Conservation (phyloP, 2,797 vertebrate genomes). For the Glossophaga mutica region DNA sequence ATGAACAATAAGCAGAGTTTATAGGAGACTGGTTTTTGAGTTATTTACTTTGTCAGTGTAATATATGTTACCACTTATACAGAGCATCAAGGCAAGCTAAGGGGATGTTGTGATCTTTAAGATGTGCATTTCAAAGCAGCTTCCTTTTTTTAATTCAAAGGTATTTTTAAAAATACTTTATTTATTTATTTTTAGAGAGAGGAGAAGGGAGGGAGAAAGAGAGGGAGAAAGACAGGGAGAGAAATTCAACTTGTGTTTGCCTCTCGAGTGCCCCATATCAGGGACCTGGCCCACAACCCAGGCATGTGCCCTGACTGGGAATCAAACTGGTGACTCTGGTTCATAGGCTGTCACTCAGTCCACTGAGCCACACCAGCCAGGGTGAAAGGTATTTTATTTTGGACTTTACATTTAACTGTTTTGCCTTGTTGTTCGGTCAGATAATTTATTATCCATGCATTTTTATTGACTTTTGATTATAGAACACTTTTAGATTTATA, state of each 20-base stretch:
- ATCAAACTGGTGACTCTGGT: too few species aligned
- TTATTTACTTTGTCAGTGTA: background rate
- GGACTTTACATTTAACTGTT: background rate
- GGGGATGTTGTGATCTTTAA: background rate
- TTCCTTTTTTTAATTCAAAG: background rate
- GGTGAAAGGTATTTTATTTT: background rate
- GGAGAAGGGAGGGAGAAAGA: too few species aligned
- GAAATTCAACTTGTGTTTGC: too few species aligned
- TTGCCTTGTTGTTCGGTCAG: background rate
- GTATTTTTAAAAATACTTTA: background rate
- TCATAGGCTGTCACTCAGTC: too few species aligned
- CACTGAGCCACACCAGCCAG: too few species aligned
- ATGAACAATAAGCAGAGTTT: background rate
- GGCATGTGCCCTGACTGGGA: too few species aligned
- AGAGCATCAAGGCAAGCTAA: background rate
- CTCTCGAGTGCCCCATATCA: too few species aligned
- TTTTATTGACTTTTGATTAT: background rate
- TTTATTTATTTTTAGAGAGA: too few species aligned
- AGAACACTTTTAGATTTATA: background rate
- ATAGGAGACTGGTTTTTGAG: background rate
- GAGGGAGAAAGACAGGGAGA: too few species aligned
- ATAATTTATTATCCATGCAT: background rate
- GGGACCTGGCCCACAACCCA: too few species aligned
- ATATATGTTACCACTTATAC: background rate
- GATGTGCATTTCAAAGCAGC: background rate